Percentiles rank a stretch among this genome's conserved stretches.
phyloP scores from a whole-genome alignment of 2,888 invertebrate species.

The Xylota segnis region DNA sequence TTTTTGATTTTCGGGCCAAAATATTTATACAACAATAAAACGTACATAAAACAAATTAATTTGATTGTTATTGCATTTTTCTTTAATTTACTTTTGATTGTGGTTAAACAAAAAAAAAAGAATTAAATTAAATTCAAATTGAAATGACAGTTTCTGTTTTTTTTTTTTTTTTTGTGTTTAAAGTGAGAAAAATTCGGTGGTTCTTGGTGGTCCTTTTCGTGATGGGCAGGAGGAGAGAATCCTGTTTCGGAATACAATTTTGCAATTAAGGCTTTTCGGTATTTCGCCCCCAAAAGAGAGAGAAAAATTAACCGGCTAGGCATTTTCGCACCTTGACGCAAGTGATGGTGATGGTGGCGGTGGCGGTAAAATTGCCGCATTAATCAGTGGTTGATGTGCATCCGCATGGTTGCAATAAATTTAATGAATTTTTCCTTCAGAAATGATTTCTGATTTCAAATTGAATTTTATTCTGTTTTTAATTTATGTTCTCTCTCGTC shows the following conservation, averaged over 20 bases:
- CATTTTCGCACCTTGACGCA: slow-evolving; percentile 49
- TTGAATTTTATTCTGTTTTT: slow-evolving; percentile 42
- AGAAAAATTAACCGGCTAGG: slow-evolving; percentile 6
- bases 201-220: not conserved
- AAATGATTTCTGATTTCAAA: slow-evolving; percentile 70
- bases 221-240: not conserved
- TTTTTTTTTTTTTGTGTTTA: not conserved
- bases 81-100: slow-evolving; percentile 54
- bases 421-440: slow-evolving; percentile 57
- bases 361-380: slow-evolving; percentile 42
- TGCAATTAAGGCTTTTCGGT: slow-evolving; percentile 63
- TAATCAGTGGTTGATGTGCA: slow-evolving; percentile 74
- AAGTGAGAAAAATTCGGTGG: not conserved
- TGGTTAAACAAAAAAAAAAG: not conserved
- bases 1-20: not conserved
- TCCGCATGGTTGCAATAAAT: slow-evolving; percentile 72
- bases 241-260: slow-evolving; percentile 25
- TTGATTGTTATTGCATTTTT: slow-evolving; percentile 47
- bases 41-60: slow-evolving; percentile 30
- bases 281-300: slow-evolving; percentile 5
- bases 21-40: slow-evolving; percentile 26
- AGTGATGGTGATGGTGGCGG: not conserved
- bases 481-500: slow-evolving; percentile 23
- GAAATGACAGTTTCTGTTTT: slow-evolving; percentile 21
- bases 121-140: slow-evolving; percentile 42